Conservation (phyloP, 2,888 invertebrate genomes). For the Cosmia pyralina region DNA sequence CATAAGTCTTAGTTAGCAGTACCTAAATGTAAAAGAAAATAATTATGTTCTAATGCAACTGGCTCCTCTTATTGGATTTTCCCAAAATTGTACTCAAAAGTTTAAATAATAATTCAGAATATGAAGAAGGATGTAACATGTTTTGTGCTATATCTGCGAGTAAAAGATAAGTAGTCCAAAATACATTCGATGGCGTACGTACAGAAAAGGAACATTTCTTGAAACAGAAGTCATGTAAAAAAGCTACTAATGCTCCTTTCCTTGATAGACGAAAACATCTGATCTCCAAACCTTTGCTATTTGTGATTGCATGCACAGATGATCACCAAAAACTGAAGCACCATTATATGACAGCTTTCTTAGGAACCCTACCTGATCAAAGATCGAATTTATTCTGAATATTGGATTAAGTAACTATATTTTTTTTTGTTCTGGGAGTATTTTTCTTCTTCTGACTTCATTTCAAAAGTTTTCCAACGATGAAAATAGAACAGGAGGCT, state of each 20-base stretch:
- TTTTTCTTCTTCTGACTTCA: no score
- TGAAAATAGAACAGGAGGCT: neutral
- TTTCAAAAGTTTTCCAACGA: neutral
- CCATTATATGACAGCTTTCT: conserved; percentile 25
- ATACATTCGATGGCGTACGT: neutral
- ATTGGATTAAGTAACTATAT: neutral
- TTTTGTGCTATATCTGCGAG: neutral
- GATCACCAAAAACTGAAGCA: conserved; percentile 27
- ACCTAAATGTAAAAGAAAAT: neutral
- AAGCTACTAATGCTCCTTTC: neutral
- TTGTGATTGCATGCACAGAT: conserved; percentile 28
- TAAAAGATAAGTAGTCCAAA: neutral
- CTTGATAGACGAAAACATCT: neutral
- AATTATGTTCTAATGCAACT: neutral
- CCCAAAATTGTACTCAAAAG: neutral
- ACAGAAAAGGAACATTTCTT: neutral
- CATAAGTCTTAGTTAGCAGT: neutral
- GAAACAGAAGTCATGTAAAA: neutral
- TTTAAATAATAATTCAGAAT: neutral
- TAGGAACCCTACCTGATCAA: neutral
- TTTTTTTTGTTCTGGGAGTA: no score
- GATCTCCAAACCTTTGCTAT: neutral
- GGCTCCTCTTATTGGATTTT: conserved; percentile 1
- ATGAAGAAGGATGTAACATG: neutral
- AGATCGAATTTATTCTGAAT: conserved; percentile 25